phyloP scores from a whole-genome alignment of 2,113 vertebrate genomes.

The Arenaria interpres region DNA sequence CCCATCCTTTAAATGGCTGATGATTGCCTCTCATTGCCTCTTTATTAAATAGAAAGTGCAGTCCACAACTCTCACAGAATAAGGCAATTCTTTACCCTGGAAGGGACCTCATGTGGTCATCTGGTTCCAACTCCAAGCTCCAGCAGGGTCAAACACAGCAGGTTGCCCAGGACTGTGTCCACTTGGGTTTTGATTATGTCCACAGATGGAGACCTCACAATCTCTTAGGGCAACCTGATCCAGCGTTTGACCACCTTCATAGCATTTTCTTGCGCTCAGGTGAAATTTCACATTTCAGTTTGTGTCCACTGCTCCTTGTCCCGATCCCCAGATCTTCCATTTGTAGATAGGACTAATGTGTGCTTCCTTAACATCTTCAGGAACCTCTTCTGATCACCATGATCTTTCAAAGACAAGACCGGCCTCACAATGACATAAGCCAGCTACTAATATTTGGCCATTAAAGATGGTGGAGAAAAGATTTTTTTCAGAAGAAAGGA shows the following conservation, averaged over 20 bases:
- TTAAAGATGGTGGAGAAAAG: background rate
- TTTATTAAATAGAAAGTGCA: background rate
- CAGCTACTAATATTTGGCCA: background rate
- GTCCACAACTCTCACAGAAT: background rate
- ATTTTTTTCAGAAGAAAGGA: background rate
- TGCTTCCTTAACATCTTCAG: background rate
- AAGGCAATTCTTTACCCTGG: background rate
- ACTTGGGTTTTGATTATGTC: background rate
- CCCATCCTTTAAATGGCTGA: background rate
- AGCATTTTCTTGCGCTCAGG: background rate
- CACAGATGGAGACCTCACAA: too few relatives aligned
- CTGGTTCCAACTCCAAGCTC: background rate
- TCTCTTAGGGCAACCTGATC: too few relatives aligned
- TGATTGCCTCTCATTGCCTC: background rate
- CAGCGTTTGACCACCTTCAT: background rate
- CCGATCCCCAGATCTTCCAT: background rate
- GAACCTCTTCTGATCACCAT: background rate
- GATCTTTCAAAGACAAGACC: background rate
- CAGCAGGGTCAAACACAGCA: background rate
- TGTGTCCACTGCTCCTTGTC: too few relatives aligned
- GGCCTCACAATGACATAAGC: background rate
- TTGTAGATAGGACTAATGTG: too few relatives aligned
- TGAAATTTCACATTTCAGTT: background rate
- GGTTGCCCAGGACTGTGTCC: accelerated
- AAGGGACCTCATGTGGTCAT: background rate